Evolutionary conservation across 2,797 vertebrate species (phyloP).

Genomic region (Sebastes steindachneri): DNA sequence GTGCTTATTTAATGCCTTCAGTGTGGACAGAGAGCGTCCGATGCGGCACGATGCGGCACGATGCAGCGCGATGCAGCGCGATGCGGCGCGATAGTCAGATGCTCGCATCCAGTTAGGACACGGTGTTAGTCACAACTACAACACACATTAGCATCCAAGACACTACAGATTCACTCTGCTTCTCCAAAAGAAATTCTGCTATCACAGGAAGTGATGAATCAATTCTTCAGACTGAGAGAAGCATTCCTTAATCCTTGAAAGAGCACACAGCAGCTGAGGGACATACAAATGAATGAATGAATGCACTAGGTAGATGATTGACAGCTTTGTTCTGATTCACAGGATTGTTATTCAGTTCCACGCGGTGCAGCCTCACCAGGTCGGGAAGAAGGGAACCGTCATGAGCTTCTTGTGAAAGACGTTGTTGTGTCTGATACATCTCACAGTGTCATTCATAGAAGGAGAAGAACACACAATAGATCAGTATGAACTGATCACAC

Average conservation of each 20-base stretch:
- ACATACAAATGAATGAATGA: neutral
- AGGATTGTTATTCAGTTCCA: conserved; percentile 90
- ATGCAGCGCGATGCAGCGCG: too few species aligned
- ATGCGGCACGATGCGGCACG: too few species aligned
- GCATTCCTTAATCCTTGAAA: neutral
- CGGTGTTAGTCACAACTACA: neutral
- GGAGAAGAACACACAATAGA: neutral
- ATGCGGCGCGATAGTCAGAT: too few species aligned
- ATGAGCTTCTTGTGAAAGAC: conserved; percentile 89
- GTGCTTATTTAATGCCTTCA: too few species aligned
- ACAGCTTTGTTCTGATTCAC: conserved; percentile 17
- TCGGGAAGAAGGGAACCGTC: conserved; percentile 94
- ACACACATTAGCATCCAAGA: neutral
- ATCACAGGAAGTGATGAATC: neutral
- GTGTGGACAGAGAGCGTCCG: too few species aligned
- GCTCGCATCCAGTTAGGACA: too few species aligned
- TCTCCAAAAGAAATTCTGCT: neutral
- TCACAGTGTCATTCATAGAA: neutral
- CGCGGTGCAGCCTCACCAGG: conserved; percentile 91
- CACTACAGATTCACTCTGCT: neutral
- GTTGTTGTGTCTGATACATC: neutral
- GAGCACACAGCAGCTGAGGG: too few species aligned
- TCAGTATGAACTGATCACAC: neutral
- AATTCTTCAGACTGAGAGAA: neutral
- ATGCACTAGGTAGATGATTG: neutral